Percentiles rank a stretch among this genome's conserved stretches.
Evolutionary conservation across 2,888 invertebrate genomes (phyloP).

Genomic region (Lasioglossum marginatum): DNA sequence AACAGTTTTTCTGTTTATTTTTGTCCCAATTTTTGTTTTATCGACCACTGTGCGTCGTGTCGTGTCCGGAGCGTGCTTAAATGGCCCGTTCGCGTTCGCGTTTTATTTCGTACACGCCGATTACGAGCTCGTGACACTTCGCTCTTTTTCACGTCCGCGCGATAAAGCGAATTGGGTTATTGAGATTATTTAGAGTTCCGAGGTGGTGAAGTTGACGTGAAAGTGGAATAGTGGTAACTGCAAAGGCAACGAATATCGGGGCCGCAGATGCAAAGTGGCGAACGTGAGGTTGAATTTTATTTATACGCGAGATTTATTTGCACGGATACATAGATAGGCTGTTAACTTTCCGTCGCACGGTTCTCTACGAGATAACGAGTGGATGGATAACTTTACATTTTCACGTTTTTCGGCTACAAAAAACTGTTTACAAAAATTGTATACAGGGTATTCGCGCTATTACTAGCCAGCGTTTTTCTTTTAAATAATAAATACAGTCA

Average conservation of each 20-base stretch:
- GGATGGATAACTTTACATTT: neutral
- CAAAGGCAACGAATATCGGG: neutral
- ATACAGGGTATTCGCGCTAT: no score
- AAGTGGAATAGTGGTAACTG: conserved; percentile 1
- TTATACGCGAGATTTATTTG: neutral
- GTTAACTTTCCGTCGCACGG: neutral
- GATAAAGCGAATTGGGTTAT: neutral
- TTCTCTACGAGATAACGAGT: neutral
- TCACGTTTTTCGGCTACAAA: neutral
- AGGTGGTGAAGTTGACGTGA: neutral
- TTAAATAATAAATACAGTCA: no score
- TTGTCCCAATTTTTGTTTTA: no score
- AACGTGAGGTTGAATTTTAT: neutral
- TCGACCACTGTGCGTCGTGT: neutral
- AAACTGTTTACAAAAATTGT: no score
- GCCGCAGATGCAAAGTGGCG: conserved; percentile 4
- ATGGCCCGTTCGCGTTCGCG: conserved; percentile 2
- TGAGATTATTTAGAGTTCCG: conserved; percentile 14
- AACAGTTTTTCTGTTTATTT: no score
- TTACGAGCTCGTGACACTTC: conserved; percentile 21
- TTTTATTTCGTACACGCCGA: conserved; percentile 27
- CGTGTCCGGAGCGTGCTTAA: conserved; percentile 6
- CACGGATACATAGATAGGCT: neutral
- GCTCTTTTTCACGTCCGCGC: conserved; percentile 7
- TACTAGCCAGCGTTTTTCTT: no score